Percentiles rank a stretch among this genome's conserved stretches.
These are phyloP conservation scores for Lytechinus variegatus DNA, from an alignment of 35 echinoderm and acorn worm species.

Conservation along the genomic window DNA sequence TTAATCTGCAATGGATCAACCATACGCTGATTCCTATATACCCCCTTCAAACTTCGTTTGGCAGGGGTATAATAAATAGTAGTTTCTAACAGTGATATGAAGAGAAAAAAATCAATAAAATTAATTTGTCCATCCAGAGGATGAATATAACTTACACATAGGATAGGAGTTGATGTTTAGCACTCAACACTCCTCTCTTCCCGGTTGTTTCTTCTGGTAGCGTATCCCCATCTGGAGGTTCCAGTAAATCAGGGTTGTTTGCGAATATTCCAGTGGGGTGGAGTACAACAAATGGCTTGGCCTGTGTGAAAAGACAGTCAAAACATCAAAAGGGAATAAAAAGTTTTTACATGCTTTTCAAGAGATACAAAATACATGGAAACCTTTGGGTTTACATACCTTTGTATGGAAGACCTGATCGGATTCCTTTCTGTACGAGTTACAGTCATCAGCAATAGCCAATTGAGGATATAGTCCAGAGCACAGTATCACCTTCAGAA, in stretches of 20 bases:
- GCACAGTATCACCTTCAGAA: conserved; percentile 97
- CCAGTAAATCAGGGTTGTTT: conserved; percentile 76
- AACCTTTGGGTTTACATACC: conserved; percentile 36
- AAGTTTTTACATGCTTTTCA: too few relatives aligned
- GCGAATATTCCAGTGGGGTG: conserved; percentile 97
- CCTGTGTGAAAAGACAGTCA: conserved; percentile 45
- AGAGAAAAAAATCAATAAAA: too few relatives aligned
- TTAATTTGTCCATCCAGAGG: too few relatives aligned
- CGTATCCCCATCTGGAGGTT: conserved; percentile 77
- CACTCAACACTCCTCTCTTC: conserved; percentile 66
- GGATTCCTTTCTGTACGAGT: conserved; percentile 84
- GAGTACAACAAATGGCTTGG: conserved; percentile 92
- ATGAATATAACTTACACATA: conserved; percentile 81
- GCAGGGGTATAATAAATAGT: too few relatives aligned
- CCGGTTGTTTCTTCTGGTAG: conserved; percentile 45
- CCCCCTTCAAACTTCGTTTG: too few relatives aligned
- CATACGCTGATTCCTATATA: too few relatives aligned
- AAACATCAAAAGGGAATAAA: too few relatives aligned
- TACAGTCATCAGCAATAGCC: conserved; percentile 95
- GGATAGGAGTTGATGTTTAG: conserved; percentile 81
- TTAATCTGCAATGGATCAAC: too few relatives aligned
- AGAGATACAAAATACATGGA: too few relatives aligned
- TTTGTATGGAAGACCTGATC: conserved; percentile 98
- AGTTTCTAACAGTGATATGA: too few relatives aligned
- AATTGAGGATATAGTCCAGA: conserved; percentile 97